Evolutionary conservation across 2,797 vertebrate genomes (phyloP).

Genomic region (Cossypha niveicapilla): DNA sequence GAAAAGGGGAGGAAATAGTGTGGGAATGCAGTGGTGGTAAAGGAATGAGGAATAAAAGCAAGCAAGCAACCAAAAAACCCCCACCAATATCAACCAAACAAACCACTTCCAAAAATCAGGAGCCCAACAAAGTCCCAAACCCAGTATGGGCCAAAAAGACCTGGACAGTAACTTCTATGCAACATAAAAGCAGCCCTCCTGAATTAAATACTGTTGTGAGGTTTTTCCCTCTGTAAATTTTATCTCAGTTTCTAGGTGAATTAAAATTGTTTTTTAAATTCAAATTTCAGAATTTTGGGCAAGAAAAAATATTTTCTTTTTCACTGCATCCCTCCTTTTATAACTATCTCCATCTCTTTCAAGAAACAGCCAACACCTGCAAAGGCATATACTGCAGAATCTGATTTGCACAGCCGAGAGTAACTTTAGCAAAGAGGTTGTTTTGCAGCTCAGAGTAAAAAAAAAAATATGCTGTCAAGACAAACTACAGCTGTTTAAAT

Average conservation of each 20-base stretch:
- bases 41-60: neutral
- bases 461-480: conserved; percentile 24
- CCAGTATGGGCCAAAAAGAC: neutral
- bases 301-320: neutral
- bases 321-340: neutral
- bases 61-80: neutral
- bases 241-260: neutral
- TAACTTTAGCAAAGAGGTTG: neutral
- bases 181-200: neutral
- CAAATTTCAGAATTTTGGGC: neutral
- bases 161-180: neutral
- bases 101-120: neutral
- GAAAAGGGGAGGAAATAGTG: too few species aligned
- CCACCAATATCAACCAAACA: neutral
- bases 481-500: conserved; percentile 45
- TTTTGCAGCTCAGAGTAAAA: conserved; percentile 41
- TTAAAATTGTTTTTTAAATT: neutral
- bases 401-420: conserved; percentile 22
- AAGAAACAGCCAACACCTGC: neutral
- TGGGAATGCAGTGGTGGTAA: neutral
- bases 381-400: neutral
- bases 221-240: accelerated
- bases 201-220: neutral
- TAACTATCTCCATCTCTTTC: neutral
- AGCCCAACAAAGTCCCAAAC: neutral